Evolutionary conservation across 2,888 invertebrate genomes (phyloP).

Genomic region (Archips xylosteana): DNA sequence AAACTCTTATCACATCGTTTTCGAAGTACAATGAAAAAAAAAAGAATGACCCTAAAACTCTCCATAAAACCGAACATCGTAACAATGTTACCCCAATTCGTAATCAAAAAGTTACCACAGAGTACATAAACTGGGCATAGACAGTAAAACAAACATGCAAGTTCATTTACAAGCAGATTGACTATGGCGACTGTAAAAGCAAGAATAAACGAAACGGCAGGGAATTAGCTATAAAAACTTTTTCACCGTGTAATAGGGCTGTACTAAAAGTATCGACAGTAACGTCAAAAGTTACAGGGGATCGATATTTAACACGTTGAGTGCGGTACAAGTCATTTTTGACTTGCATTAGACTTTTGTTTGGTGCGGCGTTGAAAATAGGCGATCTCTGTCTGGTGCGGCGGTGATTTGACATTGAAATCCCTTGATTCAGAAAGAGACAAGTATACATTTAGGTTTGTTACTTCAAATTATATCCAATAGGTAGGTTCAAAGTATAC

Average conservation of each 20-base stretch:
- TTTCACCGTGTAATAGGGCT: slow-evolving; percentile 66
- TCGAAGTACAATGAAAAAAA: not conserved
- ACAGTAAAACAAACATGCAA: slow-evolving; percentile 68
- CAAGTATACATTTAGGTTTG: too few species aligned
- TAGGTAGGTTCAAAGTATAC: too few species aligned
- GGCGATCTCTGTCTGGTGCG: too few species aligned
- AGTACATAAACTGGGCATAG: slow-evolving; percentile 59
- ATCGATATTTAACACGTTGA: too few species aligned
- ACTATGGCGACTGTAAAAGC: slow-evolving; percentile 64
- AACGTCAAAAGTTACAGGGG: not conserved
- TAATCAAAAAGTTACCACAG: slow-evolving; percentile 45
- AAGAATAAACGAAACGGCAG: slow-evolving; percentile 57
- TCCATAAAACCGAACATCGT: slow-evolving; percentile 22
- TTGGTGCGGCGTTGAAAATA: too few species aligned
- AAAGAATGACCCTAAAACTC: slow-evolving; percentile 10
- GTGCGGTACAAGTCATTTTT: too few species aligned
- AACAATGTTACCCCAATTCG: slow-evolving; percentile 39
- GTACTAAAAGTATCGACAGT: not conserved
- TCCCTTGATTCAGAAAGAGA: too few species aligned
- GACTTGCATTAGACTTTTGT: too few species aligned
- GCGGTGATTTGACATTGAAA: too few species aligned
- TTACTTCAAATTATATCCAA: too few species aligned
- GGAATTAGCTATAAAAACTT: slow-evolving; percentile 83
- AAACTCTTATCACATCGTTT: not conserved
- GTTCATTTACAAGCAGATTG: slow-evolving; percentile 71